Evolutionary conservation across 2,113 vertebrate genomes (phyloP).

Genomic region (Phrynosoma platyrhinos): DNA sequence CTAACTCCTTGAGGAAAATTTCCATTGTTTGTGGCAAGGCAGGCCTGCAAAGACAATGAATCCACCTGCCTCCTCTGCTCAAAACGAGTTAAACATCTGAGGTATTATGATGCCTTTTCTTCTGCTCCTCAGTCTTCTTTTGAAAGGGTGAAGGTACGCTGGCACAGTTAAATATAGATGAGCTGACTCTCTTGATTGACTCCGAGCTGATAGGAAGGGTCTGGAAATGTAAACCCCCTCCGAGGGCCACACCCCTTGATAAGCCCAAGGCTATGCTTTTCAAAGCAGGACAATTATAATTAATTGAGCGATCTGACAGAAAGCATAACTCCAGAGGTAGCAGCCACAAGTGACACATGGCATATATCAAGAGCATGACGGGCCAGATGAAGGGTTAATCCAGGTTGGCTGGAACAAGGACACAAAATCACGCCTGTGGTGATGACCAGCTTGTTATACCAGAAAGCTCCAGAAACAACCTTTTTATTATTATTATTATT

Average conservation of each 20-base stretch:
- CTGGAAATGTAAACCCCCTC: constrained; percentile 74
- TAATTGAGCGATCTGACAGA: constrained; percentile 76
- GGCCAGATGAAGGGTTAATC: constrained; percentile 73
- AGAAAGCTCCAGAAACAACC: background rate
- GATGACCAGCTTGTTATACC: constrained; percentile 64
- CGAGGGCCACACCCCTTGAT: constrained; percentile 67
- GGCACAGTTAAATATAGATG: constrained; percentile 76
- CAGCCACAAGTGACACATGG: constrained; percentile 58
- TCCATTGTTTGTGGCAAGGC: background rate
- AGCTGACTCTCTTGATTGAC: constrained; percentile 69
- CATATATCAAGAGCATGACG: constrained; percentile 54
- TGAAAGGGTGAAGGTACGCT: constrained; percentile 40
- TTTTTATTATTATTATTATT: background rate
- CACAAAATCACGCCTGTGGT: constrained; percentile 72
- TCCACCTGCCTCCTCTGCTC: constrained; percentile 47
- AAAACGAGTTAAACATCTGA: too few relatives aligned
- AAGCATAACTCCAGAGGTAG: constrained; percentile 59
- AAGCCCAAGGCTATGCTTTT: constrained; percentile 70
- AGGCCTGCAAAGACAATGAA: constrained; percentile 40
- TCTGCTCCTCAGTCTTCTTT: background rate
- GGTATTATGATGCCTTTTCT: constrained; percentile 41
- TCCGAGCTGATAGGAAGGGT: constrained; percentile 62
- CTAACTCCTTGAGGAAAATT: background rate
- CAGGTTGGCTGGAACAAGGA: constrained; percentile 69
- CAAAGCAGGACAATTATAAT: constrained; percentile 77